phyloP scores from a whole-genome alignment of 2,888 invertebrate species.

The Matsumyia berberina region DNA sequence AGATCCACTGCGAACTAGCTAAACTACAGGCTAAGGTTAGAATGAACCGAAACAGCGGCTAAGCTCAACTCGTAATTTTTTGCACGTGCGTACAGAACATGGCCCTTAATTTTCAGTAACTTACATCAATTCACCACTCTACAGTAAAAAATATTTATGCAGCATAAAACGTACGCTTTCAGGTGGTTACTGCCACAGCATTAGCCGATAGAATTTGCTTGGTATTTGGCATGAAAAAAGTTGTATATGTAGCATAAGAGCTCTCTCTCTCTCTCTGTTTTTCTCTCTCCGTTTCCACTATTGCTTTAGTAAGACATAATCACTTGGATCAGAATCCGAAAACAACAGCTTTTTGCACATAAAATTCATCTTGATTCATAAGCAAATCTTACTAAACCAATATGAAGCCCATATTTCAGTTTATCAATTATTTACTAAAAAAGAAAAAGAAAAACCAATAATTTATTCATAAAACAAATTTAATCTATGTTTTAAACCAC shows the following conservation, averaged over 20 bases:
- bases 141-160: conserved; percentile 7
- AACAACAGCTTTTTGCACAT: conserved; percentile 51
- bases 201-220: conserved; percentile 40
- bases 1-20: too few relatives aligned
- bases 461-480: conserved; percentile 70
- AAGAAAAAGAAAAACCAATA: conserved; percentile 41
- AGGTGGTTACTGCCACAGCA: conserved; percentile 10
- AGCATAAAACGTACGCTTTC: conserved; percentile 17
- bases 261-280: conserved; percentile 56
- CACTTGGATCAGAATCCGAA: conserved; percentile 22
- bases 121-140: conserved; percentile 54
- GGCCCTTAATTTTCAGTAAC: too few relatives aligned
- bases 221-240: conserved; percentile 46
- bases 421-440: conserved; percentile 60
- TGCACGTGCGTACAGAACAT: too few relatives aligned
- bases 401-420: conserved; percentile 61
- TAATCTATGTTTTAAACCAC: conserved; percentile 74
- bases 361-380: conserved; percentile 18
- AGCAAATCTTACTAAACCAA: conserved; percentile 71
- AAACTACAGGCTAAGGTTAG: too few relatives aligned
- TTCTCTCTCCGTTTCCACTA: conserved; percentile 63
- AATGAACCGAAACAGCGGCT: too few relatives aligned
- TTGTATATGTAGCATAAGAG: conserved; percentile 56
- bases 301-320: conserved; percentile 71
- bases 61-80: too few relatives aligned